A percentile compares a stretch with the other conserved stretches of the same genome.
Evolutionary conservation across 23 tunicate species (phyloP).

Genomic region (Ascidia mentula): DNA sequence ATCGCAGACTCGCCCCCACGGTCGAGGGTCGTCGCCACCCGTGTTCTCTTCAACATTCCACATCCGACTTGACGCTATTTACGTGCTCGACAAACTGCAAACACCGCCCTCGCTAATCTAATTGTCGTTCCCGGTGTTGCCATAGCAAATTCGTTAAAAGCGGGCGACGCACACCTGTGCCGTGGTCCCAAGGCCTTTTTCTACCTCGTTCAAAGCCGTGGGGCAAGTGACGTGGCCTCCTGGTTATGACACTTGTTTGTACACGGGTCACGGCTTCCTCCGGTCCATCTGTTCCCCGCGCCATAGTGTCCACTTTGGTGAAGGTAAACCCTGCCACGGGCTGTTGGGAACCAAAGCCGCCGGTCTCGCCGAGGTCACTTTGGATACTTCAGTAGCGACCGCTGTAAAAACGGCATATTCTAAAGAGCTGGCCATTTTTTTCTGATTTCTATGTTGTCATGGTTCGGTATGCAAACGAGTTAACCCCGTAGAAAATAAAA

Average conservation of each 20-base stretch:
- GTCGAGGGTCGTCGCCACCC: neutral
- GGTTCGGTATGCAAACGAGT: too few species aligned
- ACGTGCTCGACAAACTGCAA: neutral
- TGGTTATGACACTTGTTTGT: slow-evolving; percentile 6
- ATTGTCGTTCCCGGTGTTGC: neutral
- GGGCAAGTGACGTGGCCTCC: too few species aligned
- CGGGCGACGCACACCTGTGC: neutral
- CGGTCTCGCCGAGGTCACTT: too few species aligned
- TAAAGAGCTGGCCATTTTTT: too few species aligned
- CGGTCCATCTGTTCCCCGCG: neutral
- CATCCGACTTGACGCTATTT: neutral
- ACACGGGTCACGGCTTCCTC: neutral
- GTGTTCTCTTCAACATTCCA: neutral
- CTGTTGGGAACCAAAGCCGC: too few species aligned
- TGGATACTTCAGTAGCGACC: too few species aligned
- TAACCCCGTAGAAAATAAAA: too few species aligned
- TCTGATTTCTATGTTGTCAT: too few species aligned
- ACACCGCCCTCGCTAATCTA: slow-evolving; percentile 9
- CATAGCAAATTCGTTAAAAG: slow-evolving; percentile 1
- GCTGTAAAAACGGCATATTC: too few species aligned
- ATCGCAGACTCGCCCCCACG: neutral
- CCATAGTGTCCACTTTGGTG: neutral
- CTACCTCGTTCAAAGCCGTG: too few species aligned
- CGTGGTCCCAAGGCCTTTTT: neutral
- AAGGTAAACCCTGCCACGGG: neutral